phyloP scores from a whole-genome alignment of 1,140 invertebrate genomes.

The Sitodiplosis mosellana region DNA sequence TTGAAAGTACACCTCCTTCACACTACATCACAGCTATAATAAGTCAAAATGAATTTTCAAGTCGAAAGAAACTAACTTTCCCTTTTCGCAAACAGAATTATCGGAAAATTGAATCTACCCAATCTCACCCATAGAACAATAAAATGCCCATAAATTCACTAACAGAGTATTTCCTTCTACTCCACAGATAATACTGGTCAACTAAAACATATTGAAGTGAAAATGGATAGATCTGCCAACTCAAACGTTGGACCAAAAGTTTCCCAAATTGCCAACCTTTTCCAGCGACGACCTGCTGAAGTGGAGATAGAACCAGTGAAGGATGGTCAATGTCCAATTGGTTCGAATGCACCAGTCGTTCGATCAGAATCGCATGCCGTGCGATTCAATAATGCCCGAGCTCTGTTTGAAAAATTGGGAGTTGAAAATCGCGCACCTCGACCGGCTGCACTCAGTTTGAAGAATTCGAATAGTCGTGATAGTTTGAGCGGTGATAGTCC shows the following conservation, averaged over 20 bases:
- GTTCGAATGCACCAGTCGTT: slow-evolving; percentile 38
- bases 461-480: slow-evolving; percentile 19
- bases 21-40: too few relatives aligned
- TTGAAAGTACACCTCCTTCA: too few relatives aligned
- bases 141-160: too few relatives aligned
- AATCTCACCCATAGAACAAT: too few relatives aligned
- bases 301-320: slow-evolving; percentile 23
- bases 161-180: too few relatives aligned
- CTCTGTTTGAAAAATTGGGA: slow-evolving; percentile 81
- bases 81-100: too few relatives aligned
- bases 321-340: slow-evolving; percentile 15
- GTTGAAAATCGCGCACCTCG: slow-evolving; percentile 42
- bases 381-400: slow-evolving; percentile 79
- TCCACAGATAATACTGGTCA: background rate
- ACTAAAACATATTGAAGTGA: slow-evolving; percentile 2
- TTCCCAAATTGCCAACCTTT: slow-evolving; percentile 74
- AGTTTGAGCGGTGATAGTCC: slow-evolving; percentile 11
- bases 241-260: slow-evolving; percentile 57
- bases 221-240: slow-evolving; percentile 53
- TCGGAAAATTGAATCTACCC: too few relatives aligned
- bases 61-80: too few relatives aligned
- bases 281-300: slow-evolving; percentile 43
- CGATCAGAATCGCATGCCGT: slow-evolving; percentile 75
- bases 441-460: slow-evolving; percentile 14
- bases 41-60: too few relatives aligned